phyloP scores from a whole-genome alignment of 2,797 vertebrate genomes.

The Gila robusta region DNA sequence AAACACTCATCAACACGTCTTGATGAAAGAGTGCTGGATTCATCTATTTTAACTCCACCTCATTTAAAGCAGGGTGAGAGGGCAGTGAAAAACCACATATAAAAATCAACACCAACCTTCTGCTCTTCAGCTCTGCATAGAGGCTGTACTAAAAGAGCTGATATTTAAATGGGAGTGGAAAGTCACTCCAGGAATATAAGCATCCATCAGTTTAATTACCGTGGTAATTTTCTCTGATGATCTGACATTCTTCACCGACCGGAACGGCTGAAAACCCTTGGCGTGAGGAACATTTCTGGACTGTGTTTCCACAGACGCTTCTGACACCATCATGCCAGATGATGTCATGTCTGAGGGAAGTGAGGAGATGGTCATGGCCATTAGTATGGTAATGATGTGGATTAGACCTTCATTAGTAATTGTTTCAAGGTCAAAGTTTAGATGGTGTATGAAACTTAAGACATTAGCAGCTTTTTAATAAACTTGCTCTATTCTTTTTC shows the following conservation, averaged over 20 bases:
- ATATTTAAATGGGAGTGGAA: conserved; percentile 53
- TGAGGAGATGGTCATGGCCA: conserved; percentile 26
- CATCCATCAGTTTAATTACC: conserved; percentile 58
- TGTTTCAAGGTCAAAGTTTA: conserved; percentile 38
- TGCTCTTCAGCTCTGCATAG: conserved; percentile 20
- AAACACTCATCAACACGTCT: conserved; percentile 47
- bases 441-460: not conserved
- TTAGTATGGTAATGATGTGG: conserved; percentile 33
- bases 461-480: not conserved
- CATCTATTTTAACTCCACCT: conserved; percentile 43
- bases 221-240: conserved; percentile 48
- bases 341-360: conserved; percentile 54
- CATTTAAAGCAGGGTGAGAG: conserved; percentile 53
- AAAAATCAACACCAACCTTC: conserved; percentile 52
- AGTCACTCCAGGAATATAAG: conserved; percentile 33
- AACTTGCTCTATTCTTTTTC: not conserved
- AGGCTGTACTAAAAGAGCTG: conserved; percentile 45
- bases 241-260: conserved; percentile 33
- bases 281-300: conserved; percentile 19
- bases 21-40: conserved; percentile 50
- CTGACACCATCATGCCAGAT: conserved; percentile 31
- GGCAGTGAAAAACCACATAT: conserved; percentile 38
- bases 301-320: not conserved
- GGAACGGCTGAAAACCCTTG: conserved; percentile 23
- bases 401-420: conserved; percentile 11